Percentiles rank a stretch among this genome's conserved stretches.
These are phyloP conservation scores for Aelia acuminata DNA, from an alignment of 2,888 invertebrate genomes.

Conservation along the genomic window DNA sequence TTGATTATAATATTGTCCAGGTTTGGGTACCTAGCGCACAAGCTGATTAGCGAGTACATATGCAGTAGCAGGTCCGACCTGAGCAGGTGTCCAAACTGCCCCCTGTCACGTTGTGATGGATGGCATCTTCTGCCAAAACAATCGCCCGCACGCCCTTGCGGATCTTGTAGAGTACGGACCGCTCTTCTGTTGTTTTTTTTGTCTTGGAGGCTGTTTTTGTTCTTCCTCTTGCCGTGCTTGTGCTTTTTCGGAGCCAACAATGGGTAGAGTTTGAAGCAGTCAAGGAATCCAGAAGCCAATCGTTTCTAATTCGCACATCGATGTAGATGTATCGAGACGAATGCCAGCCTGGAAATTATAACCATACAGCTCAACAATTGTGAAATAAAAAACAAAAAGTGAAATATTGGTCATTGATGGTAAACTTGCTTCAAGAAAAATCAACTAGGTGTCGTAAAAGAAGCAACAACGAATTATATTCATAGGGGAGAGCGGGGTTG, in stretches of 20 bases:
- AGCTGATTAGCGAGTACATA: background rate
- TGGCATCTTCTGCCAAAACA: conserved; percentile 50
- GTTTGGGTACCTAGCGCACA: background rate
- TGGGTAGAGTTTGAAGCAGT: background rate
- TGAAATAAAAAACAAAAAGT: too few relatives aligned
- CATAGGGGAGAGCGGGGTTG: too few relatives aligned
- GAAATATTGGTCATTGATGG: too few relatives aligned
- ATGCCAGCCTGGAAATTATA: too few relatives aligned
- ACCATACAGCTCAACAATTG: too few relatives aligned
- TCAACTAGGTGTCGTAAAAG: too few relatives aligned
- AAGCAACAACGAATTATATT: too few relatives aligned
- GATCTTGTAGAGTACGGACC: background rate
- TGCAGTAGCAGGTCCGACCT: conserved; percentile 35
- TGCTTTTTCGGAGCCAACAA: background rate
- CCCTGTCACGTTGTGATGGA: conserved; percentile 50
- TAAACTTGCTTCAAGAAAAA: too few relatives aligned
- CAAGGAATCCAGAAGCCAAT: background rate
- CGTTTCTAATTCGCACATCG: background rate
- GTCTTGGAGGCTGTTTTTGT: conserved; percentile 1
- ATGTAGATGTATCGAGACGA: too few relatives aligned
- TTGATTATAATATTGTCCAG: too few relatives aligned
- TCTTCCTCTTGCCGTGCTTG: background rate
- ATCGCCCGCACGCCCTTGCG: conserved; percentile 34
- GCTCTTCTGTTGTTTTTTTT: background rate
- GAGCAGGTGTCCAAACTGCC: conserved; percentile 29